phyloP scores from a whole-genome alignment of 2,888 invertebrate species.

The Eretmocerus hayati region DNA sequence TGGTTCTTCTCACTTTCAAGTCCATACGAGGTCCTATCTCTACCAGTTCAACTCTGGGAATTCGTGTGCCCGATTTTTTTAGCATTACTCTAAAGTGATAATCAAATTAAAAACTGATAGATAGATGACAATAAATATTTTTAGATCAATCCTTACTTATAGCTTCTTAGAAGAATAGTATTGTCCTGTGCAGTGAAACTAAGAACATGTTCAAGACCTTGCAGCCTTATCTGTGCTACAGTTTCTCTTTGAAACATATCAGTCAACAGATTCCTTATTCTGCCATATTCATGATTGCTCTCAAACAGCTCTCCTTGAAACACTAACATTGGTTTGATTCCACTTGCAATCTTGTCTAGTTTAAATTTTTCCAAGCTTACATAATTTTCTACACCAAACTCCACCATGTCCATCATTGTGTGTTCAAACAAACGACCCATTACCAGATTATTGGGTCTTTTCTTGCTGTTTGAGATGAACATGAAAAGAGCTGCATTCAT shows the following conservation, averaged over 20 bases:
- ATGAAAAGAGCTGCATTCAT: slow-evolving; percentile 85
- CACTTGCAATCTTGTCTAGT: slow-evolving; percentile 68
- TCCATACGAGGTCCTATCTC: slow-evolving; percentile 93
- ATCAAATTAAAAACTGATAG: neutral
- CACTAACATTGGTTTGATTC: slow-evolving; percentile 83
- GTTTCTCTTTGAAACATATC: slow-evolving; percentile 89
- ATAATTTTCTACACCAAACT: slow-evolving; percentile 82
- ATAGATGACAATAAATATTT: neutral
- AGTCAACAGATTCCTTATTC: slow-evolving; percentile 79
- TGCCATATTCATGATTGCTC: slow-evolving; percentile 67
- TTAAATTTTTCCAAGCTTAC: slow-evolving; percentile 73
- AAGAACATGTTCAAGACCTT: slow-evolving; percentile 89
- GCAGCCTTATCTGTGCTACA: slow-evolving; percentile 73
- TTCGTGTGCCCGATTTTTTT: slow-evolving; percentile 85
- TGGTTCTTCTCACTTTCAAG: slow-evolving; percentile 75
- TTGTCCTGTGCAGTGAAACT: slow-evolving; percentile 82
- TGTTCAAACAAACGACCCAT: slow-evolving; percentile 86
- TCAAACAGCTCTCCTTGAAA: slow-evolving; percentile 92
- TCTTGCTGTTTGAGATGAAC: slow-evolving; percentile 88
- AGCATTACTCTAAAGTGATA: slow-evolving; percentile 47
- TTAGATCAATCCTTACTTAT: slow-evolving; percentile 46
- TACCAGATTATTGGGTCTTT: slow-evolving; percentile 86
- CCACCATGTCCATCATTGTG: slow-evolving; percentile 90
- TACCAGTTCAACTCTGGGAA: slow-evolving; percentile 84
- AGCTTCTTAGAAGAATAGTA: slow-evolving; percentile 68